Percentiles rank a stretch among this genome's conserved stretches.
Conservation (phyloP, 2,888 invertebrate species). For the Napeogenes sylphis region DNA sequence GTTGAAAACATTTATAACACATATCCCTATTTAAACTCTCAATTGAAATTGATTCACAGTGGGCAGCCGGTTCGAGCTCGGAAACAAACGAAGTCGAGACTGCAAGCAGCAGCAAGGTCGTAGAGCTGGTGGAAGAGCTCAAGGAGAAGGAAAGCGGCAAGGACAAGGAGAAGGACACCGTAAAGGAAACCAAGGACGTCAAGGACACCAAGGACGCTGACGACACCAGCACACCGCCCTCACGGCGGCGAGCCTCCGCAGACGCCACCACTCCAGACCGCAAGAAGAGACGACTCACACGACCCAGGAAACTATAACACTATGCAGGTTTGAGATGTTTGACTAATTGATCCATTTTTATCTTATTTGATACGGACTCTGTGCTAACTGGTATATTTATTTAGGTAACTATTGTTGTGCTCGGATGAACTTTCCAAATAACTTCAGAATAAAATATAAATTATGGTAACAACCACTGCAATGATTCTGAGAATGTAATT, state of each 20-base stretch:
- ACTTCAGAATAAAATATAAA: too few species aligned
- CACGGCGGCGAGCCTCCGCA: slow-evolving; percentile 62
- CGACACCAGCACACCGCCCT: slow-evolving; percentile 43
- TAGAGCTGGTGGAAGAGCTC: slow-evolving; percentile 30
- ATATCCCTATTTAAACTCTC: too few species aligned
- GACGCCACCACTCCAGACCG: slow-evolving; percentile 63
- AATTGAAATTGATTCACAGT: slow-evolving; percentile 41
- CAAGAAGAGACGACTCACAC: slow-evolving; percentile 70
- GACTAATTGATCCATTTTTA: too few species aligned
- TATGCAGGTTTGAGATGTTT: too few species aligned
- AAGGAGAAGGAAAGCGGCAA: slow-evolving; percentile 38
- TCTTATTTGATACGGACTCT: too few species aligned
- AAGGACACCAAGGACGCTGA: slow-evolving; percentile 35
- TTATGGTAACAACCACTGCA: too few species aligned
- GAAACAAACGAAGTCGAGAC: slow-evolving; percentile 41
- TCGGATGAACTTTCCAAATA: too few species aligned
- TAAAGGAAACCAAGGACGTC: slow-evolving; percentile 32
- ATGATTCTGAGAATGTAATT: too few species aligned
- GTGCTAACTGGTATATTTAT: too few species aligned
- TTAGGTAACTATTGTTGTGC: too few species aligned
- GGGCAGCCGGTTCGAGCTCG: slow-evolving; percentile 53
- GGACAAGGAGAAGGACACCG: slow-evolving; percentile 33
- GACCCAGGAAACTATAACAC: slow-evolving; percentile 66
- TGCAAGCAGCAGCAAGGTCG: slow-evolving; percentile 37
- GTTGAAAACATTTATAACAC: too few species aligned